These are phyloP conservation scores for Drosophila tanythrix DNA, from an alignment of 2,888 invertebrate species.

Conservation along the genomic window DNA sequence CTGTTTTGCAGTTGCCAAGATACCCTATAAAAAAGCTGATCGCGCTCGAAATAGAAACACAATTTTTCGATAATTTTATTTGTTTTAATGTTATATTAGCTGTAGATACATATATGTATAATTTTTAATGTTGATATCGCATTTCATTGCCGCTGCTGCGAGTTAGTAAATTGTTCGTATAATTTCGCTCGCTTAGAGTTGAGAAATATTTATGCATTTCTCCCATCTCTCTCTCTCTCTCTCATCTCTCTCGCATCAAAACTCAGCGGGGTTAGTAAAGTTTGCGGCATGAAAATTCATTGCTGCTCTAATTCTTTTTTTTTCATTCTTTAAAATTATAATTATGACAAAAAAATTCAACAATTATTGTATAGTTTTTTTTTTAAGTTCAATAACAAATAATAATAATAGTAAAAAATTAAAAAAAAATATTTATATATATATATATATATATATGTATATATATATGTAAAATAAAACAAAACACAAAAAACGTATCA, in stretches of 20 bases:
- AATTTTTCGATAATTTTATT: conserved; percentile 12
- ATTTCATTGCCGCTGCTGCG: conserved; percentile 58
- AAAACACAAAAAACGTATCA: conserved; percentile 67
- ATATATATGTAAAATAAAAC: conserved; percentile 48
- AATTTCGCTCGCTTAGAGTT: conserved; percentile 44
- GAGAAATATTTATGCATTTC: conserved; percentile 18
- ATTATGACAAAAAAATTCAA: conserved; percentile 71
- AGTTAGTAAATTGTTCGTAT: conserved; percentile 56
- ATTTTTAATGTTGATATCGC: conserved; percentile 56
- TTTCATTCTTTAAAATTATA: conserved; percentile 40
- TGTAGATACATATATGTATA: conserved; percentile 51
- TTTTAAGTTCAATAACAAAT: conserved; percentile 72
- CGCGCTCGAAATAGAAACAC: conserved; percentile 5
- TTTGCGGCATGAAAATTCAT: conserved; percentile 40
- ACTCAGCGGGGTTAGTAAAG: conserved; percentile 58
- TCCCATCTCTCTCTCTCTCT: not conserved
- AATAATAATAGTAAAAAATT: conserved; percentile 61
- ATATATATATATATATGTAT: not conserved
- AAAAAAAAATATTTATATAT: conserved; percentile 35
- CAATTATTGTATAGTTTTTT: conserved; percentile 73
- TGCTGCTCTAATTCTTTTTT: conserved; percentile 25
- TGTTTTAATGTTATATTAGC: conserved; percentile 57
- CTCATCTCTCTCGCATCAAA: conserved; percentile 12
- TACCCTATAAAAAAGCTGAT: not conserved
- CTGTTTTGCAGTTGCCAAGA: not conserved